Evolutionary conservation across 2,888 invertebrate species (phyloP), one percentile per base, ranked within the genome.

Genomic region (Drosophila rubida): DNA sequence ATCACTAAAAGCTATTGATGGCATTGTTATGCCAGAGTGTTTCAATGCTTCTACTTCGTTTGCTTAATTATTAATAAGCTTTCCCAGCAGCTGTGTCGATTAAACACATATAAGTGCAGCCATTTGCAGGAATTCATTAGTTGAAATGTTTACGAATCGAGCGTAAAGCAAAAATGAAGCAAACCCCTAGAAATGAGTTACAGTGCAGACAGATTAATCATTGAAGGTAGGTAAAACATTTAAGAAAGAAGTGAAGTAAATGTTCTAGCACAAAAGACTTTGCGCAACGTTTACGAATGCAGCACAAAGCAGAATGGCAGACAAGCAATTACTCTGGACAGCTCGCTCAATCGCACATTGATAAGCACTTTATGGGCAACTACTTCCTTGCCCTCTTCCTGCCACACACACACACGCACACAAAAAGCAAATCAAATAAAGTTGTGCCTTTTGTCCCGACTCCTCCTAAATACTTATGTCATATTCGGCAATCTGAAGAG

Each of bases 401-500:
- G 6, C n/a, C n/a, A n/a, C n/a, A n/a, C n/a, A n/a, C 19, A 30
- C 11, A 30, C 30, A 30, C 19, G 8, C n/a, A 13, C 5, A 32
- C n/a, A 30, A 8, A 13, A 22, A 13, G 35, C n/a, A 42, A 22
- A 30, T 22, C 22, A 41, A 42, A 32, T 19, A 19, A 11, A 27
- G 44, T 35, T 23, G 13, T 19, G 4, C 11, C 5, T 11, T n/a
- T 32, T 25, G 32, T 5, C 2, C 25, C 5, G 13, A 0, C 13
- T 13, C 19, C 19, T 35, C 14, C 25, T 2, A 7, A 48, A 48
- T 41, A n/a, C 25, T 13, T 22, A 2, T 45, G n/a, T 45, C 27
- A 14, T 16, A 19, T 32, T 32, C 11, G 32, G 32, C 8, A 35
- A 23, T 39, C n/a, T 53, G 45, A 2, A 35, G 32, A 64, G 41